Evolutionary conservation across 64 coral and sea anemone genomes (phyloP), one percentile per base, ranked within the genome.

Genomic region (Dendronephthya gigantea): DNA sequence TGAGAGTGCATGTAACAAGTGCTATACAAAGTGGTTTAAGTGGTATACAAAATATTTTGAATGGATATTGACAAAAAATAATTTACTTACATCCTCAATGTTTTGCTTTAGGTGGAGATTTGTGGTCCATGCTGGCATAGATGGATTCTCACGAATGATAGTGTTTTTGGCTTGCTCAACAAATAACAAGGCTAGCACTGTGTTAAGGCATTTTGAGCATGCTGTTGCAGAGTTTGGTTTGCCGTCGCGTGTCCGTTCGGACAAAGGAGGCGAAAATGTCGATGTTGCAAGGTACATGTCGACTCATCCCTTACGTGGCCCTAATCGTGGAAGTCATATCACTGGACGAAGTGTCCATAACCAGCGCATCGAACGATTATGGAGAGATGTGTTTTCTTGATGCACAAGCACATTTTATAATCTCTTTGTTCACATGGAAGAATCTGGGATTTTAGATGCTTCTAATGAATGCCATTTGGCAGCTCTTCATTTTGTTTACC

Each of bases 251-350:
- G 85, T 86, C 33, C 30, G 85, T 0, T 47, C 56, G 28, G 56
- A 86, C 70, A 55, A 47, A 49, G 85, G 85, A 47, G 66, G 55
- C 22, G 85, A 86, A 22, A 86, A 86, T 86, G 85, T 86, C 40
- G 36, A 48, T 22, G 85, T 86, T 40, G 85, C 85, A 17, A 45
- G 85, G 66, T 86, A 49, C 22, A 86, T 86, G 59, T 41, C 69
- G 14, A 86, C 13, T 28, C 55, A 86, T 37, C 50, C 32, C 4
- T 29, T 16, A n/a, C n/a, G 85, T 40, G 85, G 51, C 7, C 31
- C 81, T 40, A 28, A 41, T 4, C 4, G 41, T 4, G 41, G 41
- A 4, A 45, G 41, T 45, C 41, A 45, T 11, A 45, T 45, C 11
- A 45, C 41, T 45, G 41, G 41, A 11, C 41, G 41, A 6, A 45